Evolutionary conservation across 2,113 vertebrate species (phyloP), one percentile per base, ranked within the genome.

Genomic region (Actenoides hombroni): DNA sequence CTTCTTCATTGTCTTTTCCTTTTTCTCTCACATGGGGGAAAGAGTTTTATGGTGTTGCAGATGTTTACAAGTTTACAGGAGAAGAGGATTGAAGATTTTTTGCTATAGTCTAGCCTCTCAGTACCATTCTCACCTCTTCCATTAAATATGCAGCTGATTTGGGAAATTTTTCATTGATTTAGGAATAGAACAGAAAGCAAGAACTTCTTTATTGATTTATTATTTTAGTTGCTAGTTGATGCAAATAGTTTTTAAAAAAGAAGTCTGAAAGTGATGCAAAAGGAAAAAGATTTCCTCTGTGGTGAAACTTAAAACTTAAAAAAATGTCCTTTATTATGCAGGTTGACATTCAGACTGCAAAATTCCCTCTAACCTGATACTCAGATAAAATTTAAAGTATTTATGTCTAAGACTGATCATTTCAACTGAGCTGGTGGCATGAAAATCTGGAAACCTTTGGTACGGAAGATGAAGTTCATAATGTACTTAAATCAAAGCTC

Each of bases 311-410:
- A 74, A 85, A 90, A 26, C 44, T 80, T 65, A 79, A 68, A 73
- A 77, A 70, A 89, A 35, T 37, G 13, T 64, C 7, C 19, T 83
- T 68, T 65, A 24, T 65, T 16, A 57, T 53, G 11, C 59, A 80
- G 31, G 21, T 49, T 92, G 63, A 80, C 46, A 24, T 33, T 67
- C 14, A 68, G 53, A 64, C 15, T 76, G 20, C 11, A 12, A 68
- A 68, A 60, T 90, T 94, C 61, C 33, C n/a, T 82, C 69, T 89
- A 46, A 65, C 11, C 24, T 65, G 39, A 73, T 37, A 86, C 21
- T 86, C 63, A 90, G 37, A 44, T 59, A 78, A 68, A 90, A 90
- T 96, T 86, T 90, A 61, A 92, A 91, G 25, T 9, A 44, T 84
- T 92, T 91, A 31, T 67, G 9, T 61, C 61, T 74, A 37, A 78